Conservation (phyloP, 2,113 vertebrate species). For the Oreochromis aureus region DNA sequence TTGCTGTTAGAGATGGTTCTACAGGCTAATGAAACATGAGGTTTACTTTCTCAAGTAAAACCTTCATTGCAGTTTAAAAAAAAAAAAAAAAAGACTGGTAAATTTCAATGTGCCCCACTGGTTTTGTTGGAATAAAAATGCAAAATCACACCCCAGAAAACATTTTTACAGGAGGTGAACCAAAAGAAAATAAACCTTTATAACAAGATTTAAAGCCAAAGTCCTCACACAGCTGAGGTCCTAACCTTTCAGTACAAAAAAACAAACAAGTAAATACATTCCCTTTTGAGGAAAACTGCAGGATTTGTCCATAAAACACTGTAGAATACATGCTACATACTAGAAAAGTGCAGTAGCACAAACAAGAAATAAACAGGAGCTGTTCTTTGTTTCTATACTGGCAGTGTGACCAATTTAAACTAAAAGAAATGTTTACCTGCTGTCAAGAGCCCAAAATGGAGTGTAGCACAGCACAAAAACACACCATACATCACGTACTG, state of each 20-base stretch:
- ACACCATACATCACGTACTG: constrained; percentile 39
- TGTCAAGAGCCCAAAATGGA: background rate
- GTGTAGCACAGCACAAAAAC: constrained; percentile 29
- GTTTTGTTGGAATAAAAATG: background rate
- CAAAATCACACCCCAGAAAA: background rate
- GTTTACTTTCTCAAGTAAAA: background rate
- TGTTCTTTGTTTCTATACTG: background rate
- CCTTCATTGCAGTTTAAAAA: background rate
- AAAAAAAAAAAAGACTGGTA: fast-evolving
- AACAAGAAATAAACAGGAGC: background rate
- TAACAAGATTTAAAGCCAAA: background rate
- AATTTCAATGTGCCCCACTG: background rate
- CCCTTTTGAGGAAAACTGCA: background rate
- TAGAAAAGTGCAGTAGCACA: background rate
- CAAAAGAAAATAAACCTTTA: background rate
- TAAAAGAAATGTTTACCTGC: constrained; percentile 28
- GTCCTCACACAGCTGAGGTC: background rate
- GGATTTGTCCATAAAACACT: fast-evolving
- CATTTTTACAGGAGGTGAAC: background rate
- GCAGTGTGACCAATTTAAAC: background rate
- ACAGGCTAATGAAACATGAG: background rate
- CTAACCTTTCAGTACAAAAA: background rate
- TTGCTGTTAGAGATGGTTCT: background rate
- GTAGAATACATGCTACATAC: background rate
- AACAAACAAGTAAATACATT: background rate